Percentiles rank a stretch among this genome's conserved stretches.
phyloP scores from a whole-genome alignment of 1,140 invertebrate genomes.

The Drosophila melanica region DNA sequence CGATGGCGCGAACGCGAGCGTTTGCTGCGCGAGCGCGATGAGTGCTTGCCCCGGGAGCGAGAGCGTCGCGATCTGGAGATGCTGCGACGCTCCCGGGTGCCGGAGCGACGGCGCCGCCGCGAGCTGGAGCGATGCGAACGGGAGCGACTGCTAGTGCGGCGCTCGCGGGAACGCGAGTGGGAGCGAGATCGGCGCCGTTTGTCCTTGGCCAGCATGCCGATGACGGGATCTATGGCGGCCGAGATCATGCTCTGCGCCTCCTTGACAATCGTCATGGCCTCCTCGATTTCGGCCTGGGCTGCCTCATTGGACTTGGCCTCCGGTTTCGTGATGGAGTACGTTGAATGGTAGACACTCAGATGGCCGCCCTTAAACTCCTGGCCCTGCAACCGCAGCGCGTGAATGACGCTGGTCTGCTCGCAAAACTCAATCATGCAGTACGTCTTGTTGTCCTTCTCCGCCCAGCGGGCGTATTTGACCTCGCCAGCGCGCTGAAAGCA shows the following conservation, averaged over 20 bases:
- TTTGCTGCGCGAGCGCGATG: constrained; percentile 80
- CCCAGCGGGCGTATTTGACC: constrained; percentile 97
- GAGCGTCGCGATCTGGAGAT: constrained; percentile 86
- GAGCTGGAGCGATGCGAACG: constrained; percentile 86
- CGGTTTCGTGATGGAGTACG: constrained; percentile 95
- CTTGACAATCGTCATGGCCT: constrained; percentile 97
- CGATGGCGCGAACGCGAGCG: constrained; percentile 86
- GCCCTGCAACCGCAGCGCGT: constrained; percentile 95
- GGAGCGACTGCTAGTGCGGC: constrained; percentile 87
- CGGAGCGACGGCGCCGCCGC: constrained; percentile 82
- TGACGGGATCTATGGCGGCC: constrained; percentile 95
- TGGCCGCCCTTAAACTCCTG: constrained; percentile 87
- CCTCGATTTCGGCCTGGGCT: constrained; percentile 97
- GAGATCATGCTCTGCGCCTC: constrained; percentile 97
- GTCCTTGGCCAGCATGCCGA: constrained; percentile 92
- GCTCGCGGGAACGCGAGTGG: constrained; percentile 85
- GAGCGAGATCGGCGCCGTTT: constrained; percentile 88
- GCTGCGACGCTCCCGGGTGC: constrained; percentile 83
- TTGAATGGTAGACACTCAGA: constrained; percentile 93
- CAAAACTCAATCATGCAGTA: constrained; percentile 97
- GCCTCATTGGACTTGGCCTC: constrained; percentile 97
- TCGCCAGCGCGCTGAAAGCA: constrained; percentile 95
- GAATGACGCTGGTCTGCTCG: constrained; percentile 94
- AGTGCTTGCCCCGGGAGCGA: constrained; percentile 85
- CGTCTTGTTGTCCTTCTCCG: constrained; percentile 90